These are phyloP conservation scores for Adoxophyes honmai DNA, from an alignment of 1,140 invertebrate species.

Conservation along the genomic window DNA sequence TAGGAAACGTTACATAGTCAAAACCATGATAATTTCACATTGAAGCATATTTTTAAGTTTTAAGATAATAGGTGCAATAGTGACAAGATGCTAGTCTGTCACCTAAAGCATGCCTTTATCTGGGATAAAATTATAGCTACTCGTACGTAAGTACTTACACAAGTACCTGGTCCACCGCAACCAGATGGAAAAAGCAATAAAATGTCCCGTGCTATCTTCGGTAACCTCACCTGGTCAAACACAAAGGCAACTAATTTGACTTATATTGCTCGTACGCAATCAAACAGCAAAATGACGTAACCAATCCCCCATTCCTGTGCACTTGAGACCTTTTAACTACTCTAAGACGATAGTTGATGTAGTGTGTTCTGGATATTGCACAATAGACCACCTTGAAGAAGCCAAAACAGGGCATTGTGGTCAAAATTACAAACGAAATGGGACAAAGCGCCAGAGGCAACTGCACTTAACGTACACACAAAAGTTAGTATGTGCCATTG, in stretches of 20 bases:
- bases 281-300: background rate
- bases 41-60: too few species aligned
- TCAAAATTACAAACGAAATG: slow-evolving; percentile 18
- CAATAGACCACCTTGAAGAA: slow-evolving; percentile 39
- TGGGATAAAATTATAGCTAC: too few species aligned
- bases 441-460: slow-evolving; percentile 6
- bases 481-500: background rate
- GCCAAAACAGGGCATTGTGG: slow-evolving; percentile 29
- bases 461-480: slow-evolving; percentile 9
- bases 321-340: background rate
- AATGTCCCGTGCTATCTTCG: slow-evolving; percentile 30
- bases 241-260: slow-evolving; percentile 38
- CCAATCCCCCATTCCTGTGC: too few species aligned
- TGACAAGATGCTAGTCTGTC: too few species aligned
- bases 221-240: slow-evolving; percentile 19
- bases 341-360: background rate
- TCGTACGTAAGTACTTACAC: too few species aligned
- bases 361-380: slow-evolving; percentile 17
- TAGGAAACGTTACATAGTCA: too few species aligned
- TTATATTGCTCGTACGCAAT: slow-evolving; percentile 25
- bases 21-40: too few species aligned
- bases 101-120: too few species aligned
- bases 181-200: slow-evolving; percentile 4
- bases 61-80: too few species aligned
- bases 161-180: too few species aligned